Evolutionary conservation across 2,888 invertebrate species (phyloP).

Genomic region (Anarsia innoxiella): DNA sequence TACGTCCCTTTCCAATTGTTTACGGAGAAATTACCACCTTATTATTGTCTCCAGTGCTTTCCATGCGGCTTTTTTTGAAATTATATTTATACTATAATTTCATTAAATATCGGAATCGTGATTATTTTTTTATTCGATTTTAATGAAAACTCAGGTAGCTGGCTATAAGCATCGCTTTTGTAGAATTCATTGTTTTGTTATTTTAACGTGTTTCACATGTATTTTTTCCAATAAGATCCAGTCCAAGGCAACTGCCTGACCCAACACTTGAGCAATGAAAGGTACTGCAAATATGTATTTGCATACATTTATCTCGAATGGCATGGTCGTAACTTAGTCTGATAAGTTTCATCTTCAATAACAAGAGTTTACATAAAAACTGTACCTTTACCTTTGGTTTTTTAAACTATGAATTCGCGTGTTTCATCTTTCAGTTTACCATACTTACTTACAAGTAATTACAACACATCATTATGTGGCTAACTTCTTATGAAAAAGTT

Average conservation of each 20-base stretch:
- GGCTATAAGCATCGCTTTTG: no score
- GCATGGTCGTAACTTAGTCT: conserved; percentile 25
- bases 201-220: conserved; percentile 1
- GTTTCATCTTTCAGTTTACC: conserved; percentile 16
- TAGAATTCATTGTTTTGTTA: no score
- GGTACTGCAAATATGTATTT: conserved; percentile 31
- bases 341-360: conserved; percentile 6
- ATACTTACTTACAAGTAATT: no score
- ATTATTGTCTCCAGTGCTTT: no score
- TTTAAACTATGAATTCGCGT: not conserved
- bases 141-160: no score
- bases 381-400: conserved; percentile 1
- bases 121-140: no score
- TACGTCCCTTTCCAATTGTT: no score
- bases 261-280: conserved; percentile 50
- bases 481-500: conserved; percentile 24
- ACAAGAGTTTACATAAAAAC: conserved; percentile 4
- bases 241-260: conserved; percentile 31
- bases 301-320: conserved; percentile 16
- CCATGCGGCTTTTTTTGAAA: no score
- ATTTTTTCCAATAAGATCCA: conserved; percentile 31
- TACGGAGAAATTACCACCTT: no score
- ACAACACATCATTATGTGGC: conserved; percentile 21
- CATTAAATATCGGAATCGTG: no score
- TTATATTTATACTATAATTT: no score